These are phyloP conservation scores for Myotis findleyi DNA, from an alignment of 2,797 vertebrate genomes.

Conservation along the genomic window DNA sequence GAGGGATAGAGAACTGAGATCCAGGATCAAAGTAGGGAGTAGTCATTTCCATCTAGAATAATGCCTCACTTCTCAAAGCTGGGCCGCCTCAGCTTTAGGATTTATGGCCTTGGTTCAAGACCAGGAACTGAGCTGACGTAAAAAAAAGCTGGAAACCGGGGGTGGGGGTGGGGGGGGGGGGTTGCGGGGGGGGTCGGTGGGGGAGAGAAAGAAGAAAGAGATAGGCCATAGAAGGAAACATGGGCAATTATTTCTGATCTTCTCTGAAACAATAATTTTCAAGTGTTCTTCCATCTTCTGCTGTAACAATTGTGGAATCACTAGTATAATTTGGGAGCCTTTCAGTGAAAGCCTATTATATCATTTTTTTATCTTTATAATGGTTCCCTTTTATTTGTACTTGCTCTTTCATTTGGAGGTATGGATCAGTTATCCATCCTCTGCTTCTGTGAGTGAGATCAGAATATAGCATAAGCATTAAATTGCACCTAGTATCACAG, in stretches of 20 bases:
- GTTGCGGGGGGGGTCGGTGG: no score
- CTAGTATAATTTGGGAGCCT: conserved; percentile 55
- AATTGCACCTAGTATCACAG: neutral
- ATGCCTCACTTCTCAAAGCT: neutral
- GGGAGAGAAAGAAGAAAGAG: no score
- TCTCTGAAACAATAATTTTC: conserved; percentile 60
- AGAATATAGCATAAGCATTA: neutral
- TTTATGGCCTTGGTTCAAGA: neutral
- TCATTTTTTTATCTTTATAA: conserved; percentile 61
- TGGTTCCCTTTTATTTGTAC: conserved; percentile 67
- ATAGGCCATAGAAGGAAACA: neutral
- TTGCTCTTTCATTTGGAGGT: conserved; percentile 63
- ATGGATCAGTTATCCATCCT: neutral
- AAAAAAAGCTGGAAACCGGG: neutral
- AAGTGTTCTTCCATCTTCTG: conserved; percentile 41
- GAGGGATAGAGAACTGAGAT: neutral
- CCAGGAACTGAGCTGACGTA: neutral
- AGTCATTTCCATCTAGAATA: neutral
- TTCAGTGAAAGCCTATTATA: conserved; percentile 54
- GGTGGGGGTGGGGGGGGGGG: no score
- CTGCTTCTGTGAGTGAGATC: neutral
- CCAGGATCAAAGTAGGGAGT: neutral
- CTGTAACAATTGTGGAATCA: conserved; percentile 49
- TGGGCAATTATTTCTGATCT: conserved; percentile 54
- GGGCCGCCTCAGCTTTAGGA: neutral